phyloP scores from a whole-genome alignment of 2,113 vertebrate genomes.

The Eubucco bourcierii region DNA sequence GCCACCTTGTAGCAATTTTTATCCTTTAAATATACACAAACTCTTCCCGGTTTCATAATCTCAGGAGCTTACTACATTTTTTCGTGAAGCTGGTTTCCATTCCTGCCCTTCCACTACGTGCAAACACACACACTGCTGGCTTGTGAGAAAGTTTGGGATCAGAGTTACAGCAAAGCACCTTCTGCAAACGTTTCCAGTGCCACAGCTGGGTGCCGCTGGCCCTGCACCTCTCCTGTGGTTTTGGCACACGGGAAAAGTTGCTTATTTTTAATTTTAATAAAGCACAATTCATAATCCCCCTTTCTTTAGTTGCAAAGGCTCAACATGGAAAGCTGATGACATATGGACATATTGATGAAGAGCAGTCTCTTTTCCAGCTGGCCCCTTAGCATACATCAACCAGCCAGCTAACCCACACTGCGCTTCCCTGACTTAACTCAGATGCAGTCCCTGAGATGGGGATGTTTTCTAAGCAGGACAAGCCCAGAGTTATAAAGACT shows the following conservation, averaged over 20 bases:
- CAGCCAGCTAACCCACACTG: background rate
- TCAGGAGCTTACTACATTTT: background rate
- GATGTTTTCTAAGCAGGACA: background rate
- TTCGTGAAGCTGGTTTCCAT: background rate
- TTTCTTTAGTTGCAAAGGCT: background rate
- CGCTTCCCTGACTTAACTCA: background rate
- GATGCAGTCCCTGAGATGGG: background rate
- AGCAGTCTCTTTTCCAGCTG: background rate
- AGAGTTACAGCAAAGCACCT: background rate
- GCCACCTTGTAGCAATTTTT: background rate
- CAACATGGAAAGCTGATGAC: background rate
- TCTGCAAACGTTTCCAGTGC: background rate
- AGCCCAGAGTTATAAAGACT: accelerated
- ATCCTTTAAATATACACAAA: background rate
- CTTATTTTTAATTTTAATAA: accelerated
- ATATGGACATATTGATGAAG: accelerated
- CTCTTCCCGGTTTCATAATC: background rate
- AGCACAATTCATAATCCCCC: accelerated
- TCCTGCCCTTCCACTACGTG: accelerated
- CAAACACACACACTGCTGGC: background rate
- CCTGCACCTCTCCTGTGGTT: background rate
- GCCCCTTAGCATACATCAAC: background rate
- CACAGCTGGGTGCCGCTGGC: accelerated
- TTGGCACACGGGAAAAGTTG: background rate
- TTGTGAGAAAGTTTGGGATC: background rate